Base-by-base conservation (phyloP, 2,113 vertebrate genomes). In the Laterallus jamaicensis region DNA sequence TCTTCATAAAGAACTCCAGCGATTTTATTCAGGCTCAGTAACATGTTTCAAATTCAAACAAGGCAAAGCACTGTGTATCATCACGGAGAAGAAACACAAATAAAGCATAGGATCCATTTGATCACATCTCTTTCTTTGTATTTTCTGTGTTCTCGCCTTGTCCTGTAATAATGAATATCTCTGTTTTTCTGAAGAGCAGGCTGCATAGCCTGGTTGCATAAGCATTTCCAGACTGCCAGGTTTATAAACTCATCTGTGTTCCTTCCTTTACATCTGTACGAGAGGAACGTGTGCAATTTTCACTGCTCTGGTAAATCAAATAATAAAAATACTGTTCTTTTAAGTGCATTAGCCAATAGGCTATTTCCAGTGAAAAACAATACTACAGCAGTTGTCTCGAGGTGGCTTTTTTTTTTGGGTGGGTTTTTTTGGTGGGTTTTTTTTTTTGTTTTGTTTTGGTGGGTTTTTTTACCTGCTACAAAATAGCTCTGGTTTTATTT, bases 401-500 rank as follows among this genome's bases (percentile, higher is more conserved):
- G 42, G 68, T 69, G 32, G 20, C 0, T 20, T 44, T 59, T 31
- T 39, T 62, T 26, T 24, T 50, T 29, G 32, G 32, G 25, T 64
- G 18, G 3, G 10, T 39, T 21, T 21, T 44, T 69, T 28, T 25
- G 52, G 15, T 7, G 22, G 21, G 32, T 31, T 40, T 66, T 84
- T 80, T 14, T 17, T 47, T 47, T 35, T 35, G 32, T 7, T 7
- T 73, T 47, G 26, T 39, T 35, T 32, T 68, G 44, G 44, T 47
- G 17, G 44, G 17, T n/a, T 39, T 40, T 66, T 84, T 80, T 14
- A 37, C 52, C n/a, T 59, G 56, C 85, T 82, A 68, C 42, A 92
- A 82, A 96, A 79, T 44, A 82, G 49, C 71, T 95, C 92, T 62
- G 52, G 81, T 84, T 97, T 93, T 93, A 81, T 90, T 91, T 87